phyloP scores from a whole-genome alignment of 2,888 invertebrate species.

The Parnassius orleans region DNA sequence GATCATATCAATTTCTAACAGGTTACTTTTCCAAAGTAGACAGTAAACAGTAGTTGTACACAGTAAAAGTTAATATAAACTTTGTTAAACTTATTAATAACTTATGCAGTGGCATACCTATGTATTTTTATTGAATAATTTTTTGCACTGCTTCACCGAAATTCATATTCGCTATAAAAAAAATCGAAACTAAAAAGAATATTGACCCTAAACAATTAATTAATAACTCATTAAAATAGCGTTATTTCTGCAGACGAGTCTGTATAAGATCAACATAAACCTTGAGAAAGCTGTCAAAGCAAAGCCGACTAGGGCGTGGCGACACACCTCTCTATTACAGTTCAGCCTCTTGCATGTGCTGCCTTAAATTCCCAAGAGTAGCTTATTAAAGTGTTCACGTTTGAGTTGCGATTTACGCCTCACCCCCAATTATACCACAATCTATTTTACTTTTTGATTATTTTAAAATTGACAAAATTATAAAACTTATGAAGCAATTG shows the following conservation, averaged over 20 bases:
- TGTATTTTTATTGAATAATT: neutral
- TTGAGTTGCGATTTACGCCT: slow-evolving; percentile 19
- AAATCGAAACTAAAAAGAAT: no score
- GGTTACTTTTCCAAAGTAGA: no score
- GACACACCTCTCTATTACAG: slow-evolving; percentile 75
- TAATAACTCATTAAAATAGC: slow-evolving; percentile 10
- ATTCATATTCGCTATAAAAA: no score
- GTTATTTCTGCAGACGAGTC: slow-evolving; percentile 2
- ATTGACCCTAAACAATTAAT: neutral
- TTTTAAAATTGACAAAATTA: neutral
- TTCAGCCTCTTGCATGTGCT: slow-evolving; percentile 43
- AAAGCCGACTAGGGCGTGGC: slow-evolving; percentile 58
- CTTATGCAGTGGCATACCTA: no score
- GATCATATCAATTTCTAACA: no score
- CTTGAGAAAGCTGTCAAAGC: slow-evolving; percentile 42
- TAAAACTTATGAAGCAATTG: no score
- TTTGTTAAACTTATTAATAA: no score
- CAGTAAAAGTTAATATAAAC: no score
- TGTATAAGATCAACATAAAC: slow-evolving; percentile 30
- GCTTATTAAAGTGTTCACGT: slow-evolving; percentile 26
- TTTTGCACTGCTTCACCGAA: no score
- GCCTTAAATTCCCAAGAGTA: slow-evolving; percentile 25
- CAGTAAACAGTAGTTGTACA: no score
- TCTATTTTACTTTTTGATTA: neutral
- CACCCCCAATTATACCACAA: slow-evolving; percentile 9